phyloP scores from a whole-genome alignment of 1,140 invertebrate genomes.

The Euura lappo region DNA sequence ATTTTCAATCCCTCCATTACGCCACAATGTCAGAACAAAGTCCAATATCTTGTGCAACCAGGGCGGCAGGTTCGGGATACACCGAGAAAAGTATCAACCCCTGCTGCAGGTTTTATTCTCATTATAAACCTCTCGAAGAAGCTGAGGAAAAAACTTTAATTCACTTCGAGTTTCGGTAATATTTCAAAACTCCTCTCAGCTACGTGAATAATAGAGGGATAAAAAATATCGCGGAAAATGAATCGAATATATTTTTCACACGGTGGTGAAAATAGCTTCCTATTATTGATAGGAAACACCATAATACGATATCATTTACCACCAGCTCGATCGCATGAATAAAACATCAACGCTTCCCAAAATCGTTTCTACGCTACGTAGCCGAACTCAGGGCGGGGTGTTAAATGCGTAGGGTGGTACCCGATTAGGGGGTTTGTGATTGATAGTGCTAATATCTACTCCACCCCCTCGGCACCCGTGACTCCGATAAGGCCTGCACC shows the following conservation, averaged over 20 bases:
- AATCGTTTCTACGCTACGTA: background rate
- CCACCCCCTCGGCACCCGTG: slow-evolving; percentile 15
- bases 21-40: slow-evolving; percentile 24
- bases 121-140: too few relatives aligned
- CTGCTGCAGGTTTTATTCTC: too few relatives aligned
- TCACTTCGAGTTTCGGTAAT: background rate
- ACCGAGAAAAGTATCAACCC: background rate
- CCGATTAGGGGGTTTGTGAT: slow-evolving; percentile 40
- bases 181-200: background rate
- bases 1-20: slow-evolving; percentile 52
- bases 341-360: background rate
- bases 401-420: slow-evolving; percentile 4
- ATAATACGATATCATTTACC: slow-evolving; percentile 6
- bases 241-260: background rate
- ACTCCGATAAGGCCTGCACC: slow-evolving; percentile 44
- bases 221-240: too few relatives aligned
- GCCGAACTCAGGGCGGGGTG: background rate
- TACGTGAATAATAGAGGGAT: background rate
- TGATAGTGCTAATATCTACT: slow-evolving; percentile 58
- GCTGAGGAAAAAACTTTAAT: too few relatives aligned
- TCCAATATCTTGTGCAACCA: background rate
- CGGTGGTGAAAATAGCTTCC: background rate
- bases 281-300: slow-evolving; percentile 4
- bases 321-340: slow-evolving; percentile 2
- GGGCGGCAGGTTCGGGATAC: background rate